Evolutionary conservation across 2,888 invertebrate species (phyloP), one percentile per base, ranked within the genome.

Genomic region (Selenia dentaria): DNA sequence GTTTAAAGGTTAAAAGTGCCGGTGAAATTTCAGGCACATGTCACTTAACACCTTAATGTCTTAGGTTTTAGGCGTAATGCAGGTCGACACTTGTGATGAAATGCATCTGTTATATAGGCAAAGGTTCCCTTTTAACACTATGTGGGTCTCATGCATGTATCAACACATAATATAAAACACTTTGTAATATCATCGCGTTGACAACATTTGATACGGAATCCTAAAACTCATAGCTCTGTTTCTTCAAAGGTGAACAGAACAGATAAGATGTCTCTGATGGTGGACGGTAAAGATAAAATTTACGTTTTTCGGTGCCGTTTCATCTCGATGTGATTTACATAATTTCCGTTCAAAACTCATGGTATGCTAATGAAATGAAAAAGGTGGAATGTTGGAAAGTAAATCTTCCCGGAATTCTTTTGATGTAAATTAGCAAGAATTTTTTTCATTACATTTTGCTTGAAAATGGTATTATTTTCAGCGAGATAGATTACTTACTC

Each of bases 271-370:
- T 46, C 39, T 40, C n/a, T 22, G 31, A 46, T 46, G 31, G 29
- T 31, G 35, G 31, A 40, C 36, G 40, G 39, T 36, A 32, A 8
- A 31, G 40, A 40, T 40, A 46, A 31, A 40, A 36, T 46, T 46
- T 46, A 46, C 35, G 40, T 36, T 11, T 4, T 26, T 46, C 18
- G 33, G 24, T 41, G 28, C 37, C 47, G 47, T 46, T 22, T 18
- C 37, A 28, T 38, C 41, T 38, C 37, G 28, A 29, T 33, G 25
- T 33, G 47, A 41, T 48, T 48, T 48, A 32, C 47, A 48, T 48
- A 48, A 48, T 42, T 38, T 48, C 47, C 47, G 47, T 42, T 34
- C 37, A 48, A 47, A 41, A 42, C 41, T 33, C 24, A 37, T 33
- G 28, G 28, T 29, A 42, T 48, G 41, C 18, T 37, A 48, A 48